Evolutionary conservation across 2,113 vertebrate genomes (phyloP).

Genomic region (Catharus minimus): DNA sequence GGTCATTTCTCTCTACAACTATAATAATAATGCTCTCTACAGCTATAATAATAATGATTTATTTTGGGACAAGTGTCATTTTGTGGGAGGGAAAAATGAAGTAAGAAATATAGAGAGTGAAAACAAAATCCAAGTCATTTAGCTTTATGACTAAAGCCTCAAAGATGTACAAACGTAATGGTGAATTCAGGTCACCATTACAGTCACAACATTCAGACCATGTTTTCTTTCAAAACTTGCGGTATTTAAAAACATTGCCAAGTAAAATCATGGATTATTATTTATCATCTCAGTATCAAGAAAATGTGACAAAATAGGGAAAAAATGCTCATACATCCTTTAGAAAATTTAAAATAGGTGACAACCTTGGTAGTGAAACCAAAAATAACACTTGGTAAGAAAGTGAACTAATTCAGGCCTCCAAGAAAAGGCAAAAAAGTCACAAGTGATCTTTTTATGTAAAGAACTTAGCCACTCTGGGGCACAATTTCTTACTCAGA

Average conservation of each 20-base stretch:
- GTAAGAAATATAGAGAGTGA: constrained; percentile 4
- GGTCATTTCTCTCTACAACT: constrained; percentile 6
- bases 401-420: neutral
- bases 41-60: constrained; percentile 19
- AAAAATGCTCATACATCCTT: neutral
- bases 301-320: constrained; percentile 3
- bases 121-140: constrained; percentile 37
- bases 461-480: neutral
- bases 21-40: neutral
- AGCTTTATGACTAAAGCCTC: constrained; percentile 20
- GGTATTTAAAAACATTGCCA: constrained; percentile 1
- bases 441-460: neutral
- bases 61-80: constrained; percentile 43
- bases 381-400: constrained; percentile 7
- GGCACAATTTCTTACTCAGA: neutral
- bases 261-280: constrained; percentile 24
- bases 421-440: neutral
- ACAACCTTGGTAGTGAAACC: neutral
- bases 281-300: constrained; percentile 27
- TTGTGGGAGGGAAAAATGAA: constrained; percentile 22
- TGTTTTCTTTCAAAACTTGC: constrained; percentile 55
- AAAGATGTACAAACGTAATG: neutral
- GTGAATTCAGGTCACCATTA: constrained; percentile 37
- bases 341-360: neutral
- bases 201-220: constrained; percentile 26